phyloP scores from a whole-genome alignment of 2,113 vertebrate species.

The Phocoena phocoena region DNA sequence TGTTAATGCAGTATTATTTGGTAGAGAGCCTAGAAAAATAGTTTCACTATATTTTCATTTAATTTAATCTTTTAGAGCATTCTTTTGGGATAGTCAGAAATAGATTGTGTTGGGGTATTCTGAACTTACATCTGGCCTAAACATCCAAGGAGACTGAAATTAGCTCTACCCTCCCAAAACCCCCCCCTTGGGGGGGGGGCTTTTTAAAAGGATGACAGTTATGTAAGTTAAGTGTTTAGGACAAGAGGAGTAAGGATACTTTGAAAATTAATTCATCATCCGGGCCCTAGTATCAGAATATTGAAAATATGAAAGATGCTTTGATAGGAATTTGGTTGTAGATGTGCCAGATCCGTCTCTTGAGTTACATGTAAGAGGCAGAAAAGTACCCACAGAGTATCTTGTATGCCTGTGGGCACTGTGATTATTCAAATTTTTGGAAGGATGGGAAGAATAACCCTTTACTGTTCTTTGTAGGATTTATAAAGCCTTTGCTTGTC shows the following conservation, averaged over 20 bases:
- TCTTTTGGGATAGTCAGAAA: slow-evolving; percentile 4
- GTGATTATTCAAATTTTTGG: neutral
- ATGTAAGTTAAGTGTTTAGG: neutral
- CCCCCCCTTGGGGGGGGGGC: no score
- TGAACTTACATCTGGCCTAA: neutral
- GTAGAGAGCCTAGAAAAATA: neutral
- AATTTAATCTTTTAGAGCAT: slow-evolving; percentile 4
- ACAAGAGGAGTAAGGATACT: neutral
- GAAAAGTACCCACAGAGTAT: neutral
- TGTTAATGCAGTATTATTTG: slow-evolving; percentile 13
- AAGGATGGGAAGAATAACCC: neutral
- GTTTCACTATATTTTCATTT: slow-evolving; percentile 10
- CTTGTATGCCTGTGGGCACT: neutral
- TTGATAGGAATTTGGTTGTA: neutral
- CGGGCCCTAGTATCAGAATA: neutral
- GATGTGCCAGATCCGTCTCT: neutral
- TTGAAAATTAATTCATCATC: neutral
- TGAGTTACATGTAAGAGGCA: neutral
- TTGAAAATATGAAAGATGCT: neutral
- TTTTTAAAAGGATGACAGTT: neutral
- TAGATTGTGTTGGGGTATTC: neutral
- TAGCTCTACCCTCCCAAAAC: neutral
- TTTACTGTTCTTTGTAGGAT: neutral
- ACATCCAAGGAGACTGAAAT: neutral
- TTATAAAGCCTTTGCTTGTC: slow-evolving; percentile 6